Evolutionary conservation across 2,797 vertebrate genomes (phyloP).

Genomic region (Sebastes trivittatus): DNA sequence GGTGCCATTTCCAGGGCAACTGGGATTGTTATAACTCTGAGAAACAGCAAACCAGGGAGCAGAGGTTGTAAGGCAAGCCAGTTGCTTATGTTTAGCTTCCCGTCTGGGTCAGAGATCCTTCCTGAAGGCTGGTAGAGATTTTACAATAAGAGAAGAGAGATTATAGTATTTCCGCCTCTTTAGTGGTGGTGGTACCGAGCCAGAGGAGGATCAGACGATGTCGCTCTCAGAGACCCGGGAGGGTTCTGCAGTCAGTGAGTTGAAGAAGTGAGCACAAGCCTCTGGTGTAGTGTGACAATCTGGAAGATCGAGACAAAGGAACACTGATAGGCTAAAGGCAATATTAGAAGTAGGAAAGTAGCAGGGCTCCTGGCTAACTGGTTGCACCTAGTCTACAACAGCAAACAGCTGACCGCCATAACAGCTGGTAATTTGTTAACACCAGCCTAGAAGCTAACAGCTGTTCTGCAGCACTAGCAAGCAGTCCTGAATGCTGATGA

Average conservation of each 20-base stretch:
- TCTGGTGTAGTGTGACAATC: background rate
- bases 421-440: background rate
- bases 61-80: background rate
- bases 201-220: background rate
- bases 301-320: background rate
- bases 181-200: background rate
- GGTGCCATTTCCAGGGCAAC: background rate
- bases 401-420: background rate
- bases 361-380: background rate
- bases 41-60: background rate
- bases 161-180: background rate
- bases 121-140: slow-evolving; percentile 1
- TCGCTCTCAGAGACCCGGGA: slow-evolving; percentile 3
- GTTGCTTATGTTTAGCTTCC: background rate
- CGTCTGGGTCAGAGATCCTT: background rate
- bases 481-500: background rate
- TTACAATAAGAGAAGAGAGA: slow-evolving; percentile 1
- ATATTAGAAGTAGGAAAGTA: background rate
- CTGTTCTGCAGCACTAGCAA: background rate
- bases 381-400: background rate
- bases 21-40: background rate
- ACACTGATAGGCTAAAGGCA: background rate
- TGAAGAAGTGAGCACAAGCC: background rate
- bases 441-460: background rate
- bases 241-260: background rate